A percentile compares a stretch with the other conserved stretches of the same genome.
These are phyloP conservation scores for Ophion costatus DNA, from an alignment of 2,888 invertebrate genomes.

Conservation along the genomic window DNA sequence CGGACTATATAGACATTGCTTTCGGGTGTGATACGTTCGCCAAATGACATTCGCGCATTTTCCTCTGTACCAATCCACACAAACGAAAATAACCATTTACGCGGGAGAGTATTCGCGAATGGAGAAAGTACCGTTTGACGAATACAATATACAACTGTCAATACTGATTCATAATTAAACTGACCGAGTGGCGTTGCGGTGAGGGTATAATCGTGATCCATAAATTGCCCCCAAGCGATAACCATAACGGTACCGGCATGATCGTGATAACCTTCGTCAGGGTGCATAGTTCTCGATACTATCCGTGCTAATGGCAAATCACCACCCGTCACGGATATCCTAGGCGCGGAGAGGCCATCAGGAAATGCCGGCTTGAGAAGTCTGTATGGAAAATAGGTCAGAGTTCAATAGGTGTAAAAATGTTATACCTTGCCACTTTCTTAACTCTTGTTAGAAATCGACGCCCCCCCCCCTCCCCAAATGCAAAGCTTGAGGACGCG, in stretches of 20 bases:
- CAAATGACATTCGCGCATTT: too few relatives aligned
- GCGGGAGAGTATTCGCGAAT: background rate
- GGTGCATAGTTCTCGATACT: constrained; percentile 95
- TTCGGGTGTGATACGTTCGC: too few relatives aligned
- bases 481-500: background rate
- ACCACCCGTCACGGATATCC: constrained; percentile 91
- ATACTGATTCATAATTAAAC: constrained; percentile 57
- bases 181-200: constrained; percentile 94
- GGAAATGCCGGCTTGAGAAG: constrained; percentile 92
- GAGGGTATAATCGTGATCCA: constrained; percentile 96
- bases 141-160: background rate
- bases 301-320: constrained; percentile 92
- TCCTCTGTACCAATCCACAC: background rate
- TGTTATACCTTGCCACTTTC: too few relatives aligned
- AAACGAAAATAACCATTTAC: background rate
- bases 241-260: constrained; percentile 97
- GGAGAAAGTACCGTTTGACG: background rate
- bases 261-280: constrained; percentile 96
- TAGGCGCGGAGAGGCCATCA: constrained; percentile 93
- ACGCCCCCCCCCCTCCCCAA: too few relatives aligned
- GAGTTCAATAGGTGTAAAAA: too few relatives aligned
- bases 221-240: constrained; percentile 97
- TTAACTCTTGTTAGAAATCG: too few relatives aligned
- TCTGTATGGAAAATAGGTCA: constrained; percentile 81
- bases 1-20: too few relatives aligned